Evolutionary conservation across 2,888 invertebrate genomes (phyloP).

Genomic region (Chorisops tibialis): DNA sequence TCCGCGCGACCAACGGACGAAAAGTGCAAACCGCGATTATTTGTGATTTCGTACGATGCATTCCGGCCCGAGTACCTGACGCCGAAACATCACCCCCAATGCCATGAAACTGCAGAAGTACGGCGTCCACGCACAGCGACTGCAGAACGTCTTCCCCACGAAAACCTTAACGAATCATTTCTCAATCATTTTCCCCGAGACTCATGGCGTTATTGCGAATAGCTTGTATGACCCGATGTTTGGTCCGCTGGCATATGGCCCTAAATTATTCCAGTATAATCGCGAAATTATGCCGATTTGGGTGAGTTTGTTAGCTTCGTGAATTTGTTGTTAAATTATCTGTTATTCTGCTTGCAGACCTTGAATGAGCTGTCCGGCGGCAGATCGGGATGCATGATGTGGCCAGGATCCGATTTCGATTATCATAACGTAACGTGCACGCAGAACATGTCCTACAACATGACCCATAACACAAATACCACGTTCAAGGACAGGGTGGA

Average conservation of each 20-base stretch:
- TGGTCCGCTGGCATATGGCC: constrained; percentile 14
- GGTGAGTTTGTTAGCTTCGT: constrained; percentile 52
- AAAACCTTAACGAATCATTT: constrained; percentile 75
- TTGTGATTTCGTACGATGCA: constrained; percentile 61
- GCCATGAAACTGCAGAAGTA: too few species aligned
- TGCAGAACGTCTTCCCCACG: constrained; percentile 63
- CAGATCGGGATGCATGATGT: constrained; percentile 65
- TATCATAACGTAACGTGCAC: constrained; percentile 56
- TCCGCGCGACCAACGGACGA: neutral
- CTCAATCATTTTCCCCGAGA: constrained; percentile 63
- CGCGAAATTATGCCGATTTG: constrained; percentile 59
- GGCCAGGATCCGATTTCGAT: constrained; percentile 61
- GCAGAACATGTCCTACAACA: too few species aligned
- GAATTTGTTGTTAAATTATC: neutral
- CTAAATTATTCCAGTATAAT: constrained; percentile 58
- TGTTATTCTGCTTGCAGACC: constrained; percentile 52
- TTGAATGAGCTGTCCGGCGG: constrained; percentile 57
- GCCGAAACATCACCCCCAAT: constrained; percentile 45
- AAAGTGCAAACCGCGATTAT: constrained; percentile 18
- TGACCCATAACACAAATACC: too few species aligned
- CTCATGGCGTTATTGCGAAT: constrained; percentile 58
- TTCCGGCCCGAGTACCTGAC: constrained; percentile 66
- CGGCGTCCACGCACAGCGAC: constrained; percentile 29
- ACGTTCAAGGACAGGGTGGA: constrained; percentile 54
- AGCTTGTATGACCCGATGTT: too few species aligned